These are phyloP conservation scores for Rhopalosiphum maidis DNA, from an alignment of 1,140 invertebrate genomes.

Conservation along the genomic window DNA sequence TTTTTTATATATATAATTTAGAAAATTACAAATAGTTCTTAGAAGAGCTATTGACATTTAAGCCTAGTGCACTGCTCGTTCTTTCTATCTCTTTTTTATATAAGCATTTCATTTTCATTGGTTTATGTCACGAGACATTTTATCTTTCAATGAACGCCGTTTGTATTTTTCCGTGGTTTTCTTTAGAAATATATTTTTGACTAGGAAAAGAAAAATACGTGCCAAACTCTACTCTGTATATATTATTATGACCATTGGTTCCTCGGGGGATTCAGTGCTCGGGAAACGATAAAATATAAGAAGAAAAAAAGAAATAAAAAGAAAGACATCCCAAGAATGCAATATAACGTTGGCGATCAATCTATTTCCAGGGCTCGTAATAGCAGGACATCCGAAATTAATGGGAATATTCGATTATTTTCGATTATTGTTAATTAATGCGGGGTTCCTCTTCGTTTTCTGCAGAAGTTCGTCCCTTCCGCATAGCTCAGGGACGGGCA, in stretches of 20 bases:
- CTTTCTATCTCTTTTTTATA: background rate
- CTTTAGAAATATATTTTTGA: constrained; percentile 25
- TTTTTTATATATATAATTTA: background rate
- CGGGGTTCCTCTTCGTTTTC: background rate
- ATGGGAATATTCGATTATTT: constrained; percentile 49
- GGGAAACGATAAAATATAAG: background rate
- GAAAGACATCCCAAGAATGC: background rate
- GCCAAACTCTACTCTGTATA: constrained; percentile 16
- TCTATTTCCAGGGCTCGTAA: constrained; percentile 24
- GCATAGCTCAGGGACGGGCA: background rate
- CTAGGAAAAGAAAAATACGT: constrained; percentile 11
- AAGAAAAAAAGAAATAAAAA: background rate
- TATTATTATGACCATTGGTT: constrained; percentile 45
- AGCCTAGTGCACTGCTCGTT: background rate
- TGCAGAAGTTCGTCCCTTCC: background rate
- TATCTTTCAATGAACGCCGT: background rate
- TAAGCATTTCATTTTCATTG: background rate
- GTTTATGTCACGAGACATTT: constrained; percentile 32
- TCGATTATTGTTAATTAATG: constrained; percentile 48
- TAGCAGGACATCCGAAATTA: constrained; percentile 32
- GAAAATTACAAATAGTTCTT: background rate
- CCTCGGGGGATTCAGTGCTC: background rate
- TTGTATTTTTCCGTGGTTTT: background rate
- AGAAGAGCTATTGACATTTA: background rate
- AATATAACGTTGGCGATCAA: constrained; percentile 30